Evolutionary conservation across 2,113 vertebrate species (phyloP).

Genomic region (Nipponia nippon): DNA sequence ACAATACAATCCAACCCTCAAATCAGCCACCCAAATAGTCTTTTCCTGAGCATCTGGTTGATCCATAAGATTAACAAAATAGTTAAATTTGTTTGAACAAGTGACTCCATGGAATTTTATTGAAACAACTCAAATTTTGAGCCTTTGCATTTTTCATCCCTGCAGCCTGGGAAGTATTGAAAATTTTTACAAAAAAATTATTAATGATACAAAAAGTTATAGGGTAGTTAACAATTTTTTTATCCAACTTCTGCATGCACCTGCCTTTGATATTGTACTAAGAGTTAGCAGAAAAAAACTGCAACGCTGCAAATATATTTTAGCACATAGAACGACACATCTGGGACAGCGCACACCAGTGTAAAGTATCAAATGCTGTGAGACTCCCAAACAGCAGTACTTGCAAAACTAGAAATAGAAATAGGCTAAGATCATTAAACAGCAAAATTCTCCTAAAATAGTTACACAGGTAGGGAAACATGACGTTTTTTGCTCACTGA

Average conservation of each 20-base stretch:
- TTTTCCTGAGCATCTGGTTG: not conserved
- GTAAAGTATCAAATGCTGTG: constrained; percentile 18
- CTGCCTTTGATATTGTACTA: constrained; percentile 7
- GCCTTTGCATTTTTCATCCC: not conserved
- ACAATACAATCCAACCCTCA: not conserved
- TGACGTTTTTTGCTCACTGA: constrained; percentile 16
- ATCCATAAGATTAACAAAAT: not conserved
- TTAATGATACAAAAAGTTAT: not conserved
- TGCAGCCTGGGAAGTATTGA: not conserved
- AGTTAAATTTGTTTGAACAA: not conserved
- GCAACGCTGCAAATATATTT: constrained; percentile 54
- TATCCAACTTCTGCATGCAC: not conserved
- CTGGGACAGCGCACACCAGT: constrained; percentile 26
- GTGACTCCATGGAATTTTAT: not conserved
- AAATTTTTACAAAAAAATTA: not conserved
- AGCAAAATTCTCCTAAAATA: constrained; percentile 42
- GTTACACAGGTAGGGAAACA: not conserved
- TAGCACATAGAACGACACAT: constrained; percentile 33
- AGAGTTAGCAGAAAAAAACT: constrained; percentile 45
- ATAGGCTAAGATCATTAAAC: constrained; percentile 49
- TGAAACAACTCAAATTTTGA: not conserved
- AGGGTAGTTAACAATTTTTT: not conserved
- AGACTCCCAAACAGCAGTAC: constrained; percentile 51
- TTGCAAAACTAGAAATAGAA: constrained; percentile 67
- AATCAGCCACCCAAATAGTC: not conserved